Base-by-base conservation (phyloP, 2,797 vertebrate species). In the Phoeniculus purpureus region DNA sequence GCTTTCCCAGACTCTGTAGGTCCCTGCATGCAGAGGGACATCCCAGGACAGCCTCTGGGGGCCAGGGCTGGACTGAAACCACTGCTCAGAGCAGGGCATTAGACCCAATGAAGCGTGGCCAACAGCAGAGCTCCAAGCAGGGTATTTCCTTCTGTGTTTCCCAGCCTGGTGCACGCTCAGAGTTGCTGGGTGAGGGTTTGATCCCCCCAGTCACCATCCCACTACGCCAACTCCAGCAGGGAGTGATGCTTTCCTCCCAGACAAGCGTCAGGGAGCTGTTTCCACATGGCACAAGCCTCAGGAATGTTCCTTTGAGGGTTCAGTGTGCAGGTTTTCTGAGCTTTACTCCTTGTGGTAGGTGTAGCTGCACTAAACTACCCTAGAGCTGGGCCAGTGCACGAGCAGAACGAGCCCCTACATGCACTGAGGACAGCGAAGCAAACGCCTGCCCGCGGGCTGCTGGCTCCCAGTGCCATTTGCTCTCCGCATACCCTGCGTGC, bases 201-300 rank as follows among this genome's bases (percentile, higher is more conserved):
- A 9, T n/a, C 12, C 25, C 31, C 32, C 7, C 26, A 11, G 48
- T 5, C 23, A 59, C 72, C 55, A 10, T 31, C 58, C 66, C 70
- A 60, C 5, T 3, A 3, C 0, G 0, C 29, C 34, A n/a, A 25
- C 43, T 15, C 12, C 0, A 1, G 26, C 48, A 9, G 0, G 1
- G 22, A 5, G 43, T 5, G 55, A 10, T 20, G 40, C 50, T 50
- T 29, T 72, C 29, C 64, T 80, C 45, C 55, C 26, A 27, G 22
- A 19, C 70, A 6, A 34, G 40, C 20, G 34, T 7, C 1, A 0
- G 2, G 64, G n/a, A 66, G 34, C 40, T 15, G 23, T 48, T 68
- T 25, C 83, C 29, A 0, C 11, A 3, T 0, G 13, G 32, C 48
- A 55, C 13, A n/a, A 23, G 22, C 6, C 34, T 3, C 22, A 13